Conservation (phyloP, 1,140 invertebrate species). For the Ephestia elutella region DNA sequence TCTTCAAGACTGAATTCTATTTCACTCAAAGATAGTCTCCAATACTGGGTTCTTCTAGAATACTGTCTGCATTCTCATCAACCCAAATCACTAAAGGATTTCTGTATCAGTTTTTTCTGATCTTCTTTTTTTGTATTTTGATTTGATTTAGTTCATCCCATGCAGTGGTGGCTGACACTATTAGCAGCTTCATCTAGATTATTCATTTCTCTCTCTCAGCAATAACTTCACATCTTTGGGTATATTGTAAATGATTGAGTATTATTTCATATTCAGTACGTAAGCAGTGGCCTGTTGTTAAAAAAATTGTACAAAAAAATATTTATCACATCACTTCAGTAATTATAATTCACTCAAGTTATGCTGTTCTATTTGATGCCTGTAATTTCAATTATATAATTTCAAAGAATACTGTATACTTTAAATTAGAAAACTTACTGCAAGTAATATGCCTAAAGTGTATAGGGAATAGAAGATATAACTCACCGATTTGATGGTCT, state of each 20-base stretch:
- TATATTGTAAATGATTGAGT: not conserved
- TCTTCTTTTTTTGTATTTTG: not conserved
- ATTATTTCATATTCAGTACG: not conserved
- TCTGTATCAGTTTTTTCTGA: not conserved
- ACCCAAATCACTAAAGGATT: not conserved
- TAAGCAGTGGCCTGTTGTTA: not conserved
- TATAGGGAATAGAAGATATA: constrained; percentile 8
- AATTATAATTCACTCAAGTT: too few relatives aligned
- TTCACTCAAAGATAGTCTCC: not conserved
- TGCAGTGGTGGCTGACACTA: not conserved
- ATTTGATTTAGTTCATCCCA: not conserved
- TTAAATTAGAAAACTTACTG: too few relatives aligned
- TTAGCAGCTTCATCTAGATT: not conserved
- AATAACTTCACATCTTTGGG: not conserved
- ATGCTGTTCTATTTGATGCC: too few relatives aligned
- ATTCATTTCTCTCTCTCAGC: not conserved
- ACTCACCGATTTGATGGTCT: constrained; percentile 62
- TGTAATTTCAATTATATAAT: too few relatives aligned
- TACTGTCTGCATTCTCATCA: not conserved
- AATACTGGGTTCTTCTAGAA: not conserved
- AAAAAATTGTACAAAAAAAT: too few relatives aligned
- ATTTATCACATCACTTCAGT: too few relatives aligned
- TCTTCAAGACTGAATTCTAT: not conserved
- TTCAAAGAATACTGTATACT: too few relatives aligned
- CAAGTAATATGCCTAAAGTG: too few relatives aligned